Conservation (phyloP, 2,888 invertebrate species). For the Drosophila subquinaria region DNA sequence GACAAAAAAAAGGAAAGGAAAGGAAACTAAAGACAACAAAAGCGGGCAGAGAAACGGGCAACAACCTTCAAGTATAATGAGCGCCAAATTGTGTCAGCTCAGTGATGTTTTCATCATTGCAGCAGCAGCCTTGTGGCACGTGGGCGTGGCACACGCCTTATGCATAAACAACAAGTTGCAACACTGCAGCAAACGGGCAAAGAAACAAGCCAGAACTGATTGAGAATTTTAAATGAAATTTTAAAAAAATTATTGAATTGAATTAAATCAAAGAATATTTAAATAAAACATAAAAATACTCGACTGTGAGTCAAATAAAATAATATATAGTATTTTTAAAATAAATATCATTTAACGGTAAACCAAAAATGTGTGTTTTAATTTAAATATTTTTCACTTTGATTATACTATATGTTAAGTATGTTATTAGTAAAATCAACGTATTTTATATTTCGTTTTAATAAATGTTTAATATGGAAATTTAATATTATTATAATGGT, state of each 20-base stretch:
- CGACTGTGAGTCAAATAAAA: too few species aligned
- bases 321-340: too few species aligned
- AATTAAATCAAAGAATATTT: neutral
- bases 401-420: too few species aligned
- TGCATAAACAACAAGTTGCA: constrained; percentile 69
- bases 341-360: too few species aligned
- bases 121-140: constrained; percentile 17
- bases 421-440: too few species aligned
- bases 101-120: constrained; percentile 45
- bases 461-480: too few species aligned
- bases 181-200: constrained; percentile 28
- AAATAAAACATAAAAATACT: neutral
- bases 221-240: too few species aligned
- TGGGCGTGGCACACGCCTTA: constrained; percentile 40
- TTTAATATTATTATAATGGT: too few species aligned
- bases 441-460: too few species aligned
- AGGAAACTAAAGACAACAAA: constrained; percentile 18
- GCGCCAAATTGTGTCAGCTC: constrained; percentile 74
- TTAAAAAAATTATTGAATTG: neutral
- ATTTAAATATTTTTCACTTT: too few species aligned
- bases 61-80: constrained; percentile 71
- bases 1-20: constrained; percentile 10
- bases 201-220: neutral
- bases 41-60: constrained; percentile 29
- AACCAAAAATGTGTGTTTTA: too few species aligned